Evolutionary conservation across 2,113 vertebrate species (phyloP).

Genomic region (Numida meleagris): DNA sequence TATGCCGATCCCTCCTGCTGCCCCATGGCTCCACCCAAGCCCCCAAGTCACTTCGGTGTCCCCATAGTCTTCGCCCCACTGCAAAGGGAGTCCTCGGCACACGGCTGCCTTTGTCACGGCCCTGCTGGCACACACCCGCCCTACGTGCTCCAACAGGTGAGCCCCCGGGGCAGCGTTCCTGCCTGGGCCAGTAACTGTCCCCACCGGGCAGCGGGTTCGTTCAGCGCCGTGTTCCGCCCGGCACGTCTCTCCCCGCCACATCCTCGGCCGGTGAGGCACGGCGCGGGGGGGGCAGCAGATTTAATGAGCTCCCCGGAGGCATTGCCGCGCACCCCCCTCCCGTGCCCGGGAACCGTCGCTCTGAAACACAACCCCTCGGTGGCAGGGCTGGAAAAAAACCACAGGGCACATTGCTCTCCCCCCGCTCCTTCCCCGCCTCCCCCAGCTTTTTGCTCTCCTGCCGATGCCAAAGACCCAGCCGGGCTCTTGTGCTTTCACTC

Average conservation of each 20-base stretch:
- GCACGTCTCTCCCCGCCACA: conserved; percentile 31
- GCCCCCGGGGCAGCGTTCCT: conserved; percentile 56
- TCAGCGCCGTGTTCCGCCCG: conserved; percentile 23
- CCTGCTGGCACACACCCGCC: background rate
- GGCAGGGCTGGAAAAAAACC: conserved; percentile 64
- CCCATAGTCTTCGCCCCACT: background rate
- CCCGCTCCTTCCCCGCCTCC: background rate
- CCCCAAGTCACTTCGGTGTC: background rate
- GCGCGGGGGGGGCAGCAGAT: conserved; percentile 5
- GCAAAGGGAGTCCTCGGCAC: background rate
- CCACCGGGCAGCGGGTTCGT: conserved; percentile 36
- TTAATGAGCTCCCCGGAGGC: conserved; percentile 69
- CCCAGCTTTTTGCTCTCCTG: conserved; percentile 48
- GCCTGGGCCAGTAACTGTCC: conserved; percentile 52
- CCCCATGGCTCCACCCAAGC: background rate
- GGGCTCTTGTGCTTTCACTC: conserved; percentile 67
- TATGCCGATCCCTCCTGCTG: background rate
- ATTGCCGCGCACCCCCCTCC: conserved; percentile 26
- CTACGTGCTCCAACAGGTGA: conserved; percentile 49
- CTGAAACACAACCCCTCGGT: conserved; percentile 60
- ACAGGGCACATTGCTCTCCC: conserved; percentile 32
- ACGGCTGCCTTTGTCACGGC: conserved; percentile 11
- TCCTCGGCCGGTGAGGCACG: background rate
- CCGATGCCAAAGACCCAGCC: conserved; percentile 69
- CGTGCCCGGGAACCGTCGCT: conserved; percentile 37